These are phyloP conservation scores for Clivina fossor DNA, from an alignment of 2,888 invertebrate genomes.

Conservation along the genomic window DNA sequence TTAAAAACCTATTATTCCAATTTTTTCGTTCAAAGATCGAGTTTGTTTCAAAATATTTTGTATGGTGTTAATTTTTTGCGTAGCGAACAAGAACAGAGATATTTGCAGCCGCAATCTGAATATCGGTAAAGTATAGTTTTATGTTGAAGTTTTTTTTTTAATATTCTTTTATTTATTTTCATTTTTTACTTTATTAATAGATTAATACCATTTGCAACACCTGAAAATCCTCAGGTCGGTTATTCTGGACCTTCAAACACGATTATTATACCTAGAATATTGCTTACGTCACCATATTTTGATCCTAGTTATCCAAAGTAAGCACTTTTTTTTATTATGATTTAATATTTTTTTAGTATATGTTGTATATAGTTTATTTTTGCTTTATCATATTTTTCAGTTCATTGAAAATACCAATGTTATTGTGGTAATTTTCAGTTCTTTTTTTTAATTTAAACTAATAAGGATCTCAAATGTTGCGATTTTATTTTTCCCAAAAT, in stretches of 20 bases:
- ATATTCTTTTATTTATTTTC: constrained; percentile 23
- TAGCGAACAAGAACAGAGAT: constrained; percentile 50
- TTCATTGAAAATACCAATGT: too few relatives aligned
- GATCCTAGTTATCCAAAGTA: constrained; percentile 54
- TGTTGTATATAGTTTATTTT: constrained; percentile 10
- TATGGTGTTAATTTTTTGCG: constrained; percentile 54
- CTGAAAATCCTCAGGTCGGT: constrained; percentile 44
- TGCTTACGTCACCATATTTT: constrained; percentile 52
- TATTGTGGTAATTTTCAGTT: too few relatives aligned
- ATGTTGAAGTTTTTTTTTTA: constrained; percentile 5
- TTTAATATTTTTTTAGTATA: background rate
- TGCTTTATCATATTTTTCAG: constrained; percentile 12
- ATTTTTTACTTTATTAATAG: constrained; percentile 27
- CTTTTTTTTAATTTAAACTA: too few relatives aligned
- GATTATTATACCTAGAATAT: constrained; percentile 54
- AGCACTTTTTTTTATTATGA: constrained; percentile 37
- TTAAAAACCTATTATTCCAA: constrained; percentile 52
- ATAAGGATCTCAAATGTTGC: too few relatives aligned
- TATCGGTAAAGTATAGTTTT: constrained; percentile 43
- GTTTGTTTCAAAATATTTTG: constrained; percentile 58
- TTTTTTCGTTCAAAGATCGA: constrained; percentile 54
- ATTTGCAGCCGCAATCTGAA: constrained; percentile 49
- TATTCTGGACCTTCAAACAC: constrained; percentile 54
- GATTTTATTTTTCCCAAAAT: too few relatives aligned
- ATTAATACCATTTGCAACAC: constrained; percentile 31